phyloP scores from a whole-genome alignment of 2,888 invertebrate genomes.

The Platypus cylindrus region DNA sequence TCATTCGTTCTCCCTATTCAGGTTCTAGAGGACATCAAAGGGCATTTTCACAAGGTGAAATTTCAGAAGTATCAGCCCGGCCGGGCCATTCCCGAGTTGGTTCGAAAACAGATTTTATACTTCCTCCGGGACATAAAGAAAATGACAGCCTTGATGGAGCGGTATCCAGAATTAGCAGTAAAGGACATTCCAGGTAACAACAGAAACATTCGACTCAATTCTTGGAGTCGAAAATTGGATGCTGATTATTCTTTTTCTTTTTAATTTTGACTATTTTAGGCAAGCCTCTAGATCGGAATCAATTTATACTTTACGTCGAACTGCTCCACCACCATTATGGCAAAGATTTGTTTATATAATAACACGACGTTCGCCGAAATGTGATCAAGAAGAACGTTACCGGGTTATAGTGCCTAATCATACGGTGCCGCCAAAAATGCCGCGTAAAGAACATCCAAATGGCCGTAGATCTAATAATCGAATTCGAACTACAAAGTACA shows the following conservation, averaged over 20 bases:
- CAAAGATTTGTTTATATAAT: conserved; percentile 49
- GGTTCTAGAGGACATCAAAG: conserved; percentile 37
- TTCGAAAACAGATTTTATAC: conserved; percentile 78
- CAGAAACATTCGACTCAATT: conserved; percentile 25
- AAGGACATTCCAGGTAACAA: conserved; percentile 47
- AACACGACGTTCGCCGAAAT: conserved; percentile 47
- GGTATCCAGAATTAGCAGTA: conserved; percentile 37
- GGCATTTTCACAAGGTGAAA: conserved; percentile 79
- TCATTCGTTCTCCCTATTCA: conserved; percentile 2
- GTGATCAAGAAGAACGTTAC: conserved; percentile 36
- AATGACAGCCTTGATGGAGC: conserved; percentile 27
- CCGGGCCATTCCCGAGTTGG: conserved; percentile 70
- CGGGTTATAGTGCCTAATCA: conserved; percentile 75
- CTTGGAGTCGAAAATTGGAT: background rate
- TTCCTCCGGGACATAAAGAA: conserved; percentile 77
- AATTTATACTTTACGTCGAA: conserved; percentile 73
- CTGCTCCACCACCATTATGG: conserved; percentile 60
- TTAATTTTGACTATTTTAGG: conserved; percentile 29
- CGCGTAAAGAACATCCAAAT: conserved; percentile 71
- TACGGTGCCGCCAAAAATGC: conserved; percentile 67
- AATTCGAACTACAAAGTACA: conserved; percentile 91
- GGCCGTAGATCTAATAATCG: conserved; percentile 70
- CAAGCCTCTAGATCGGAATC: conserved; percentile 83
- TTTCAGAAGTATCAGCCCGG: conserved; percentile 41
- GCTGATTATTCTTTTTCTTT: background rate